These are phyloP conservation scores for Saccostrea echinata DNA, from an alignment of 1,140 invertebrate genomes.

Conservation along the genomic window DNA sequence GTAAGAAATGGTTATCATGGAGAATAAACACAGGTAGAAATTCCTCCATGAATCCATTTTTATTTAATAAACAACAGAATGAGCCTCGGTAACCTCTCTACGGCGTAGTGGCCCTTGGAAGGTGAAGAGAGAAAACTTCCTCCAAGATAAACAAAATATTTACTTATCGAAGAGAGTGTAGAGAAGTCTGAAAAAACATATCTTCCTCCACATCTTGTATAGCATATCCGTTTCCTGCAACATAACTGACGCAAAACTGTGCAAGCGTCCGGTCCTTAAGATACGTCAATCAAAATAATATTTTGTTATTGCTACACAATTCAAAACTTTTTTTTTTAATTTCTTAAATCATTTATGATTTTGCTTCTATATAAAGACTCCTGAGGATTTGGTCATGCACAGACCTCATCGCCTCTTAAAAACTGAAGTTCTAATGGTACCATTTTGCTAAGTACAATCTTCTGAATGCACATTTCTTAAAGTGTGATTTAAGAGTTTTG, in stretches of 20 bases:
- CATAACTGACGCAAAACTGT: background rate
- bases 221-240: background rate
- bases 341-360: too few relatives aligned
- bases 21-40: background rate
- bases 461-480: too few relatives aligned
- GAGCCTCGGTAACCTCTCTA: background rate
- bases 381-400: too few relatives aligned
- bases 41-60: background rate
- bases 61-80: constrained; percentile 9
- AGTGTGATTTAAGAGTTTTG: too few relatives aligned
- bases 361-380: too few relatives aligned
- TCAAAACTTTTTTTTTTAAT: too few relatives aligned
- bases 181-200: background rate
- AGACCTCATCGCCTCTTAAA: too few relatives aligned
- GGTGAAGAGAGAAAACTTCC: constrained; percentile 4
- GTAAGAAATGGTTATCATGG: constrained; percentile 1
- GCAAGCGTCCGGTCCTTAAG: background rate
- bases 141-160: constrained; percentile 25
- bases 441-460: too few relatives aligned
- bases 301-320: too few relatives aligned
- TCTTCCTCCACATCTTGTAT: background rate
- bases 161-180: background rate
- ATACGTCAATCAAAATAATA: too few relatives aligned
- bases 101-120: background rate
- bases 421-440: too few relatives aligned